These are phyloP conservation scores for Leptopilina syphax DNA, from an alignment of 2,888 invertebrate genomes.

Conservation along the genomic window DNA sequence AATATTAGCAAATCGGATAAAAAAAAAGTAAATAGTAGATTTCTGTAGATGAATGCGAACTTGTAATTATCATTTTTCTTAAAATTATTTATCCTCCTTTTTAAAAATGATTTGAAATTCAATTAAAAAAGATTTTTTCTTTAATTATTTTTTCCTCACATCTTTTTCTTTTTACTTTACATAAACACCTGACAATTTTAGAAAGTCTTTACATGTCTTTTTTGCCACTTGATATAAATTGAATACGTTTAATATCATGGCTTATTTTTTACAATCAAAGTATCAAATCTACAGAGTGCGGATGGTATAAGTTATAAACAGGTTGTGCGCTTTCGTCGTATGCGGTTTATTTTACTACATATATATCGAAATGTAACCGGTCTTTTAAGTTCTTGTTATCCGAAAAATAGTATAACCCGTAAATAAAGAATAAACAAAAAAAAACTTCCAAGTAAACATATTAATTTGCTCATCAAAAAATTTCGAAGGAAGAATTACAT, in stretches of 20 bases:
- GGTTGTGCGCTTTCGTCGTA: conserved; percentile 18
- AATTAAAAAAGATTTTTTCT: neutral
- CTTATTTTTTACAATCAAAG: neutral
- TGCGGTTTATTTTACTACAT: neutral
- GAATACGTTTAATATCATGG: neutral
- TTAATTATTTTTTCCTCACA: neutral
- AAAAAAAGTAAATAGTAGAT: no score
- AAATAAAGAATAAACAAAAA: neutral
- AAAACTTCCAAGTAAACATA: neutral
- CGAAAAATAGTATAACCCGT: conserved; percentile 6
- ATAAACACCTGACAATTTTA: neutral
- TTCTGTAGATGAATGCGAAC: no score
- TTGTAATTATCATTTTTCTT: no score
- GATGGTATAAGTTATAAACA: conserved; percentile 30
- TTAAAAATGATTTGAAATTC: no score
- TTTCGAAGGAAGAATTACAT: neutral
- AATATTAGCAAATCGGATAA: no score
- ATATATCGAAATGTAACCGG: conserved; percentile 27
- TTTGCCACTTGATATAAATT: neutral
- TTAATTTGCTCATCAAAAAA: neutral
- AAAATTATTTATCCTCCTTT: no score
- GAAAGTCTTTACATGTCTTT: neutral
- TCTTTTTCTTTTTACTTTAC: neutral
- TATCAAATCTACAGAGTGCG: conserved; percentile 12
- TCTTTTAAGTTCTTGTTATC: conserved; percentile 25